Conservation (phyloP, 2,113 vertebrate genomes). For the Anhinga rufa region DNA sequence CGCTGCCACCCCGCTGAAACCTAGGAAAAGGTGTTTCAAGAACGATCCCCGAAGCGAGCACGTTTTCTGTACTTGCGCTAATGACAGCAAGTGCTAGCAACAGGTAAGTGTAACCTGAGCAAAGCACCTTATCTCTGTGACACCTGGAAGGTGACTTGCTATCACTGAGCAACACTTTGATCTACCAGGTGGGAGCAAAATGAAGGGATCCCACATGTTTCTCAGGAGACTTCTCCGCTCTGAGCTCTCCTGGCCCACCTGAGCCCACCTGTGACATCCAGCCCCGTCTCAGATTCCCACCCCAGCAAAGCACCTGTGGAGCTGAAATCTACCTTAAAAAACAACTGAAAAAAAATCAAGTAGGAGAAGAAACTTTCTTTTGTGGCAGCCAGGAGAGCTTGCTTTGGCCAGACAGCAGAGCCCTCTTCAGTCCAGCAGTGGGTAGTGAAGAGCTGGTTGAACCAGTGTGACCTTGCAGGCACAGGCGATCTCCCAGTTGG, state of each 20-base stretch:
- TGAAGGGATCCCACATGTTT: not conserved
- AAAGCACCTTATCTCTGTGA: not conserved
- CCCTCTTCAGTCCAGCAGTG: constrained; percentile 43
- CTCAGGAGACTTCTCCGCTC: not conserved
- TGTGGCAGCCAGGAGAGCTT: not conserved
- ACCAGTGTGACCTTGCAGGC: not conserved
- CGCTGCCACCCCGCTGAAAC: not conserved
- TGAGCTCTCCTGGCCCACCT: not conserved
- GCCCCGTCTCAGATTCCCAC: not conserved
- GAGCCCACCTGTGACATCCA: not conserved
- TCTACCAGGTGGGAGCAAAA: constrained; percentile 10
- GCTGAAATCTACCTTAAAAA: not conserved
- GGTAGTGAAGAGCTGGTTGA: constrained; percentile 23
- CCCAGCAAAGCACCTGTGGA: not conserved
- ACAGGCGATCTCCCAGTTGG: not conserved
- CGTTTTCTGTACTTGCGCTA: not conserved
- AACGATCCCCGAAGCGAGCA: accelerated
- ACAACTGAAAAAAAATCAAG: not conserved
- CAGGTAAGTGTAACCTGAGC: not conserved
- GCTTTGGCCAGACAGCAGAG: constrained; percentile 47
- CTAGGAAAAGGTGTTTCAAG: not conserved
- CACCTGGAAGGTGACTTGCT: not conserved
- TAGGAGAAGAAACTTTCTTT: not conserved
- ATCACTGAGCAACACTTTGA: not conserved
- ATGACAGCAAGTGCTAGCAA: not conserved